phyloP scores from a whole-genome alignment of 1,140 invertebrate species.

The Lamellibrachia luymesi region DNA sequence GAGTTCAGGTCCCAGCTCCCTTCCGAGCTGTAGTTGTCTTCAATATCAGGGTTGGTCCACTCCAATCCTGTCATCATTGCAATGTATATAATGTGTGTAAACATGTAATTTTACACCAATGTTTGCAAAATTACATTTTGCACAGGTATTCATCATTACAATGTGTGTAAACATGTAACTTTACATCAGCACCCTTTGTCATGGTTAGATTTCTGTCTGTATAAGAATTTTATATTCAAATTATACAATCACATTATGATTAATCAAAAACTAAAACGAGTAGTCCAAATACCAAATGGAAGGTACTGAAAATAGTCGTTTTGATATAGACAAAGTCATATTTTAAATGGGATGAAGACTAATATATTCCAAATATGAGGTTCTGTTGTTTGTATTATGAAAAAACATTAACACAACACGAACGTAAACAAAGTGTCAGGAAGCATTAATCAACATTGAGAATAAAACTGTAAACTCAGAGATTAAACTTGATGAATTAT shows the following conservation, averaged over 20 bases:
- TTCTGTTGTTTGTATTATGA: not conserved
- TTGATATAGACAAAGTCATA: not conserved
- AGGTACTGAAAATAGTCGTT: not conserved
- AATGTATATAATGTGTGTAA: not conserved
- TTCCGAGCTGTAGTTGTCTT: conserved; percentile 49
- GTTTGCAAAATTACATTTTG: not conserved
- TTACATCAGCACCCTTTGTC: not conserved
- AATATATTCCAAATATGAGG: not conserved
- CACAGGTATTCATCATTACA: conserved; percentile 14
- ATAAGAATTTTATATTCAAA: not conserved
- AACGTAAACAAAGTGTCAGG: not conserved
- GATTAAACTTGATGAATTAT: too few species aligned
- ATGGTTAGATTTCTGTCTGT: not conserved
- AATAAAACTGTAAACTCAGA: not conserved
- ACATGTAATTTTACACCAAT: conserved; percentile 12
- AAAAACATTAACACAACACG: not conserved
- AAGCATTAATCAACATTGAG: not conserved
- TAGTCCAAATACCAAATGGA: not conserved
- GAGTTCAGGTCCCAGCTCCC: conserved; percentile 58
- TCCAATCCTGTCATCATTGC: conserved; percentile 43
- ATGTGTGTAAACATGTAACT: conserved; percentile 11
- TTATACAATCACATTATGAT: not conserved
- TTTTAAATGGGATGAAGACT: not conserved
- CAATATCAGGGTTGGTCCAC: conserved; percentile 50
- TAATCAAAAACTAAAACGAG: not conserved